phyloP scores from a whole-genome alignment of 2,888 invertebrate genomes.

The Epirrhoe tristata region DNA sequence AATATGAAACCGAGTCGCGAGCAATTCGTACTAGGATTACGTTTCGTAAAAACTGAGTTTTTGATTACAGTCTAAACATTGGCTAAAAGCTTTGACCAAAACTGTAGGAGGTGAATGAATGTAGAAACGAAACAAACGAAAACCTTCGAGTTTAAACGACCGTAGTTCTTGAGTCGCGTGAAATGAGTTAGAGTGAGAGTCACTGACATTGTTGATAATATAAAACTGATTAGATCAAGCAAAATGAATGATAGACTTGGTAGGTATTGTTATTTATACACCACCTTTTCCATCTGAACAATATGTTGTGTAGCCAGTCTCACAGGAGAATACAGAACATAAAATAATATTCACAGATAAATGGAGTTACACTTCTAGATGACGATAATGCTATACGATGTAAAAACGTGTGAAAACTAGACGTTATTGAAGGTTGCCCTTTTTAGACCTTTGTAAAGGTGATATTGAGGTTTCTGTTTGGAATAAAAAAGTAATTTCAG shows the following conservation, averaged over 20 bases:
- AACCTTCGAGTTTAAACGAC: too few relatives aligned
- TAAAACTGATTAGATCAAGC: too few relatives aligned
- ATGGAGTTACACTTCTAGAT: constrained; percentile 13
- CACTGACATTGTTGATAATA: too few relatives aligned
- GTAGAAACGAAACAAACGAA: not conserved
- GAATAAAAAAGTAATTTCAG: constrained; percentile 18
- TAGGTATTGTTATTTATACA: too few relatives aligned
- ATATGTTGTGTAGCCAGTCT: too few relatives aligned
- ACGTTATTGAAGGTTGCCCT: constrained; percentile 24
- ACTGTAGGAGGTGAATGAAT: not conserved
- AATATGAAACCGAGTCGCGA: constrained; percentile 21
- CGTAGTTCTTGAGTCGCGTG: too few relatives aligned
- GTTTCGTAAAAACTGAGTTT: constrained; percentile 28
- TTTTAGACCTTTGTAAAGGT: constrained; percentile 19
- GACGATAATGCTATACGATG: constrained; percentile 5
- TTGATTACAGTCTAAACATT: constrained; percentile 34
- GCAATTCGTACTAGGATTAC: constrained; percentile 32
- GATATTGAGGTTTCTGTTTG: constrained; percentile 17
- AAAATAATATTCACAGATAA: not conserved
- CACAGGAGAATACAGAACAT: too few relatives aligned
- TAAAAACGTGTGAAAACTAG: constrained; percentile 20
- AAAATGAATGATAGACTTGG: too few relatives aligned
- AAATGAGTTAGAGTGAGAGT: too few relatives aligned
- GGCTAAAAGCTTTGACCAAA: constrained; percentile 23
- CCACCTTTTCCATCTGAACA: too few relatives aligned